A percentile compares a stretch with the other conserved stretches of the same genome.
These are phyloP conservation scores for Leucoraja ocellata DNA, from an alignment of 2,797 vertebrate species.

Conservation along the genomic window DNA sequence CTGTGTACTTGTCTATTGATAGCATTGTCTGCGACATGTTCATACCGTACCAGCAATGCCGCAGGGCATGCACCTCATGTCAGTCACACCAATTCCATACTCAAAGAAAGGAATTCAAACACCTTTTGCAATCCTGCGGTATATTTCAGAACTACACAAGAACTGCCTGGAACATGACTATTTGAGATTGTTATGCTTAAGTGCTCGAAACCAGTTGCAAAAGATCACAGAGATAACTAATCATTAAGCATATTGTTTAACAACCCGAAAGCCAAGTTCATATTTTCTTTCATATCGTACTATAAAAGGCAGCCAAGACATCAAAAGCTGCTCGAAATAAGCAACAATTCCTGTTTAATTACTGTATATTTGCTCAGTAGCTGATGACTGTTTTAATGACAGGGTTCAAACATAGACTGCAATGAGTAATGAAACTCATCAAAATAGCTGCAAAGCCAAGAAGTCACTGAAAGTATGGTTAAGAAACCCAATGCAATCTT, in stretches of 20 bases:
- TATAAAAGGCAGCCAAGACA: slow-evolving; percentile 23
- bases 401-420: neutral
- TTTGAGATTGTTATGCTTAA: slow-evolving; percentile 1
- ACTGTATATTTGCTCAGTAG: slow-evolving; percentile 18
- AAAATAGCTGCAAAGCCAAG: neutral
- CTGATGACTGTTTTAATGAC: slow-evolving; percentile 30
- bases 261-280: slow-evolving; percentile 24
- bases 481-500: neutral
- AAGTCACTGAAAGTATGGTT: neutral
- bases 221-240: slow-evolving; percentile 14
- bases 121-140: neutral
- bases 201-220: neutral
- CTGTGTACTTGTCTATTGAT: neutral
- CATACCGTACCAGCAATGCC: neutral
- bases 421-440: neutral
- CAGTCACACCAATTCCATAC: slow-evolving; percentile 9
- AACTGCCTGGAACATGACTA: slow-evolving; percentile 1
- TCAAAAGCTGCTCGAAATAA: slow-evolving; percentile 20
- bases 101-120: slow-evolving; percentile 6
- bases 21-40: neutral
- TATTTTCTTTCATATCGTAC: slow-evolving; percentile 17
- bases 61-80: neutral
- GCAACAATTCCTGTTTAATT: slow-evolving; percentile 14
- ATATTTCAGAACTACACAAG: neutral
- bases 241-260: slow-evolving; percentile 24